phyloP scores from a whole-genome alignment of 30 jellyfish, hydroid and myxozoan genomes.

The Catostylus mosaicus region DNA sequence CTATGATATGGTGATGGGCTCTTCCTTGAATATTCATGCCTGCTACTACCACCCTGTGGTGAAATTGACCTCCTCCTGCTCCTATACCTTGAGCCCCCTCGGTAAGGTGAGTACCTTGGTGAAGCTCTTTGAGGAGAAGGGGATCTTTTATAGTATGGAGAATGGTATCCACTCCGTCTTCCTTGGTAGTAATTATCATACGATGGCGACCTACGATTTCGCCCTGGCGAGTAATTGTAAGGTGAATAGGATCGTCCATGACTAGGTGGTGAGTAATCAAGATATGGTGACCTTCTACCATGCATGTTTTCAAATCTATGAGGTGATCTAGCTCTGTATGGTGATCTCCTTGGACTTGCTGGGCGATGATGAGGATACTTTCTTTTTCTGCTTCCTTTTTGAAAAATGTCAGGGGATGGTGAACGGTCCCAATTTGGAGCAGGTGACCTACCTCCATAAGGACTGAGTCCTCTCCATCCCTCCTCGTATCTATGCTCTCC shows the following conservation, averaged over 20 bases:
- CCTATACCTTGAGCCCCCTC: constrained; percentile 51
- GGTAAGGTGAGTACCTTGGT: constrained; percentile 91
- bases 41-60: constrained; percentile 59
- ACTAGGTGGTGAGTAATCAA: constrained; percentile 59
- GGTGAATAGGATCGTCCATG: constrained; percentile 63
- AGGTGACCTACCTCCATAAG: constrained; percentile 60
- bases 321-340: constrained; percentile 44
- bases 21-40: constrained; percentile 33
- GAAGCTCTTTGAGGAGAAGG: constrained; percentile 82
- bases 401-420: constrained; percentile 55
- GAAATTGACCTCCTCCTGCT: constrained; percentile 54
- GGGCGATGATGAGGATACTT: constrained; percentile 57
- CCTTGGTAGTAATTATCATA: constrained; percentile 51
- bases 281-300: constrained; percentile 50
- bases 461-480: constrained; percentile 49
- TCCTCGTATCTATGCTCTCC: constrained; percentile 56
- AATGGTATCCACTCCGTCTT: constrained; percentile 29
- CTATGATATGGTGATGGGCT: constrained; percentile 48
- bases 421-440: constrained; percentile 65
- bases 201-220: constrained; percentile 72
- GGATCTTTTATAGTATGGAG: constrained; percentile 67
- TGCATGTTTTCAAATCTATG: constrained; percentile 29
- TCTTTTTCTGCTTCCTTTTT: constrained; percentile 57
- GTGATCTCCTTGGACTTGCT: constrained; percentile 64
- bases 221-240: constrained; percentile 43